Evolutionary conservation across 2,113 vertebrate species (phyloP), one percentile per base, ranked within the genome.

Genomic region (Fulmarus glacialis): DNA sequence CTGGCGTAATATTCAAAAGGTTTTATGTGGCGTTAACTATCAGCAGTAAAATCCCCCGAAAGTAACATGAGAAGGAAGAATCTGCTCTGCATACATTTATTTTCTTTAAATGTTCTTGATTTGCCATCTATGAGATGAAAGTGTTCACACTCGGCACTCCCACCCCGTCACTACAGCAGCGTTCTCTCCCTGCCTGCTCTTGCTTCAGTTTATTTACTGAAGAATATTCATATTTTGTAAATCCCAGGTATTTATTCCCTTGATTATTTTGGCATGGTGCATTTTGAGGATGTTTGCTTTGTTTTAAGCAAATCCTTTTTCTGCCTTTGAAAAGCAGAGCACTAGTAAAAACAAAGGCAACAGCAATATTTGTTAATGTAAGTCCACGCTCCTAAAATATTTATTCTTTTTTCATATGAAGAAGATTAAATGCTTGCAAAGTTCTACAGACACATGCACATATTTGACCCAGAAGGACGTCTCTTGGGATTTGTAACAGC

Each of bases 211-310:
- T 97, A 96, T 97, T 97, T 95, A 91, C 89, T 3, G 3, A 97
- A 78, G 89, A 98, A 97, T 98, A 98, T 97, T 98, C 93, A 94
- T 97, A 97, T 97, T 98, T 97, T 95, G 89, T 97, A 97, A 98
- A 97, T 98, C 94, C 58, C 95, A 93, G 93, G 84, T 96, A 97
- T 98, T 98, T 97, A 95, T 94, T 82, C 87, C 78, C 67, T 97
- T 97, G 98, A 96, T 98, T 97, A 97, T 98, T 97, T 98, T 98
- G 98, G 98, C 97, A 97, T 4, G 45, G 90, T 72, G 87, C 82
- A 50, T 97, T 97, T 90, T 84, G 74, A 98, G 94, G 95, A 96
- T 98, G 97, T 98, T 98, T 98, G 97, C 97, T 98, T 98, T 98
- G 97, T 97, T 98, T 98, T 74, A 96, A 96, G 96, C 81, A 97